These are phyloP conservation scores for Platycercus adscitus DNA, from an alignment of 2,113 vertebrate genomes.

Conservation along the genomic window DNA sequence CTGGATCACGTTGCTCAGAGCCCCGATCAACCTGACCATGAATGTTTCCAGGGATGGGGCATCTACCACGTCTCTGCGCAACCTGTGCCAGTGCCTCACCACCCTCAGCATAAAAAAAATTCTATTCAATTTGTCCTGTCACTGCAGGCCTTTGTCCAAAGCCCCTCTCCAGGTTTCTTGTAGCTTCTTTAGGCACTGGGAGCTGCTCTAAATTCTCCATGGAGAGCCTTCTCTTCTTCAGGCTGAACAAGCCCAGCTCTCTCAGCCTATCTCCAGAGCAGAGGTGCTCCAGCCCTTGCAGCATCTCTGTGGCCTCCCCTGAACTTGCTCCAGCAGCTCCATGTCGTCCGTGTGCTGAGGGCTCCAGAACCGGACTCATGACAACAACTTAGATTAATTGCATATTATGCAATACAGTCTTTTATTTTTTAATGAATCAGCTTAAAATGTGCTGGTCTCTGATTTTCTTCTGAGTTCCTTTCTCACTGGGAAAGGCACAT, in stretches of 20 bases:
- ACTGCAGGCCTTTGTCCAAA: not conserved
- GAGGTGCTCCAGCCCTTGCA: not conserved
- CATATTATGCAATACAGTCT: not conserved
- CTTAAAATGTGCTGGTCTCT: not conserved
- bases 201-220: not conserved
- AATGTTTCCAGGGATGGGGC: not conserved
- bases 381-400: not conserved
- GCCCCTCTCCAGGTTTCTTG: not conserved
- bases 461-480: not conserved
- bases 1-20: not conserved
- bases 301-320: not conserved
- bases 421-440: not conserved
- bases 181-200: not conserved
- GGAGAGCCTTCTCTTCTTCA: not conserved
- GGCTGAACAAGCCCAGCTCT: not conserved
- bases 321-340: not conserved
- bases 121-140: not conserved
- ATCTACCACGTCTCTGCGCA: not conserved
- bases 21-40: not conserved
- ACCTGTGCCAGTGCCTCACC: not conserved
- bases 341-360: too few species aligned
- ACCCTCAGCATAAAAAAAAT: not conserved
- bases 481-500: not conserved
- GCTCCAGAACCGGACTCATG: not conserved
- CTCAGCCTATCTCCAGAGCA: not conserved